Evolutionary conservation across 1,140 invertebrate genomes (phyloP).

Genomic region (Gonioctena quinquepunctata): DNA sequence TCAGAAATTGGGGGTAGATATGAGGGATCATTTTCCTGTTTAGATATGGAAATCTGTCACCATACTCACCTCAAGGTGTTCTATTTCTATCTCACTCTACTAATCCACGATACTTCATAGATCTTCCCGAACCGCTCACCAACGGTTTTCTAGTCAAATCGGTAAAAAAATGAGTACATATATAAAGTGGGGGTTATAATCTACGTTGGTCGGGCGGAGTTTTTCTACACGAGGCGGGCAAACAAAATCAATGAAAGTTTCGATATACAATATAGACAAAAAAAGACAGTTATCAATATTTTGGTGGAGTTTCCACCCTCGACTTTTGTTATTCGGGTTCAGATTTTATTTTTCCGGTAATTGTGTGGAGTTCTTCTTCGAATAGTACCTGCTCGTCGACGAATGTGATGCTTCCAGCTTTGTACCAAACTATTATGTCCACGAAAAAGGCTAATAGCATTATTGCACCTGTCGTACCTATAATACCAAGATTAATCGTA

Average conservation of each 20-base stretch:
- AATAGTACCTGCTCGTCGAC: slow-evolving; percentile 61
- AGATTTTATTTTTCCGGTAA: slow-evolving; percentile 40
- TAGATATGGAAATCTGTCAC: no score
- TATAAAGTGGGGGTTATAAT: neutral
- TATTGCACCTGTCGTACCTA: slow-evolving; percentile 72
- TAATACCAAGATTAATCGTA: slow-evolving; percentile 23
- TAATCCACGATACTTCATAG: no score
- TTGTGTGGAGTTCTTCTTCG: slow-evolving; percentile 54
- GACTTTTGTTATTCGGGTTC: slow-evolving; percentile 9
- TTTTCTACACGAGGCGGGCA: neutral
- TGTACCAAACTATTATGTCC: slow-evolving; percentile 74
- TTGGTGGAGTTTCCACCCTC: slow-evolving; percentile 10
- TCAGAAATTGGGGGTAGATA: no score
- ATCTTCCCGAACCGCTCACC: neutral
- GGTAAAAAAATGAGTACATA: neutral
- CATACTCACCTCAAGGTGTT: no score
- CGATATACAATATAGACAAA: neutral
- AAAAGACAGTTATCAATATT: neutral
- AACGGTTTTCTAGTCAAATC: neutral
- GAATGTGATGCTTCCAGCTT: slow-evolving; percentile 71
- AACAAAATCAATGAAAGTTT: neutral
- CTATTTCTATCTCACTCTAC: no score
- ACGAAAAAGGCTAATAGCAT: slow-evolving; percentile 71
- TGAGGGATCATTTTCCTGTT: no score
- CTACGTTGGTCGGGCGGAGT: neutral